A percentile compares a stretch with the other conserved stretches of the same genome.
phyloP scores from a whole-genome alignment of 2,888 invertebrate species.

The Adelognathus sp. region DNA sequence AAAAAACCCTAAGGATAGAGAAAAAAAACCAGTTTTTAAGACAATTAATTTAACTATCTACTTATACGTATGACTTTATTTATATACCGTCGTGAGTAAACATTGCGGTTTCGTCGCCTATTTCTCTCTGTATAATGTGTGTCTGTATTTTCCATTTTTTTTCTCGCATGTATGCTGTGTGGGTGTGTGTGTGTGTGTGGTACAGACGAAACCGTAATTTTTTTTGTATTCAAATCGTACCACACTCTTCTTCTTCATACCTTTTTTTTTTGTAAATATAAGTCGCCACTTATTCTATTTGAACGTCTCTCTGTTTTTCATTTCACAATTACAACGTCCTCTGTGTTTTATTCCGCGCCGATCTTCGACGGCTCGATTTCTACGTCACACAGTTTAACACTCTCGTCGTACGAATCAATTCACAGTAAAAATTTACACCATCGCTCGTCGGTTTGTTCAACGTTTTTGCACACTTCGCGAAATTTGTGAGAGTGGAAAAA shows the following conservation, averaged over 20 bases:
- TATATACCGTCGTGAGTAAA: slow-evolving; percentile 70
- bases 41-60: slow-evolving; percentile 61
- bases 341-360: not conserved
- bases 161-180: no score
- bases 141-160: no score
- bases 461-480: not conserved
- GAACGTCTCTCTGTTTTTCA: slow-evolving; percentile 15
- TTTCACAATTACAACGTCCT: not conserved
- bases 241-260: no score
- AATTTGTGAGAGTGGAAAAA: not conserved
- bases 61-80: slow-evolving; percentile 73
- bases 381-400: not conserved
- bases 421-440: not conserved
- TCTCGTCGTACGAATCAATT: slow-evolving; percentile 1
- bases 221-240: slow-evolving; percentile 72
- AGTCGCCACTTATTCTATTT: slow-evolving; percentile 54
- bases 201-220: slow-evolving; percentile 67
- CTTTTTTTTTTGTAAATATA: slow-evolving; percentile 60
- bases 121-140: not conserved
- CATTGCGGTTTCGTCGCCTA: slow-evolving; percentile 66
- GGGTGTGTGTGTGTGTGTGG: slow-evolving; percentile 30
- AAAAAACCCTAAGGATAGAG: not conserved
- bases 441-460: not conserved
- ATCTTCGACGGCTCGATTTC: not conserved
- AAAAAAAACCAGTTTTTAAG: slow-evolving; percentile 30